Percentiles rank a stretch among this genome's conserved stretches.
Evolutionary conservation across 1,140 invertebrate genomes (phyloP).

Genomic region (Drosophila saltans): DNA sequence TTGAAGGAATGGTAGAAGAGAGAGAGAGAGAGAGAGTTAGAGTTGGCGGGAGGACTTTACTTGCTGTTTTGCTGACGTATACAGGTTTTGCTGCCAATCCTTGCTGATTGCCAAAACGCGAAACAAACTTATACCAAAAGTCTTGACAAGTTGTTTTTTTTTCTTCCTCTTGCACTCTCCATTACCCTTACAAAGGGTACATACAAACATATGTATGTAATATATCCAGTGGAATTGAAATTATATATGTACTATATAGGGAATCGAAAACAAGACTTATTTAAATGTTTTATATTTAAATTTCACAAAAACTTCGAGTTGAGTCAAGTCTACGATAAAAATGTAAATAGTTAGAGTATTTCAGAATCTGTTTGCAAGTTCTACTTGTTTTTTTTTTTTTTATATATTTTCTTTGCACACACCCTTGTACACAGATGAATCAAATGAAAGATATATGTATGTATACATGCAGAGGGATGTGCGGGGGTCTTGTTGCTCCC

Average conservation of each 20-base stretch:
- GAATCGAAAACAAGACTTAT: no score
- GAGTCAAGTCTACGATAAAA: no score
- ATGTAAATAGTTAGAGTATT: no score
- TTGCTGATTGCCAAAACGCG: slow-evolving; percentile 58
- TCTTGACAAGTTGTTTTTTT: slow-evolving; percentile 48
- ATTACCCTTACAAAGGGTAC: no score
- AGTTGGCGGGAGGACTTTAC: background rate
- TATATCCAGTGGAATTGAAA: no score
- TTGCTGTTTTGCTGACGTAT: slow-evolving; percentile 59
- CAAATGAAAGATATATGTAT: background rate
- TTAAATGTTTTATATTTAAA: no score
- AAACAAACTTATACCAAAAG: slow-evolving; percentile 53
- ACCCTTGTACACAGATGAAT: background rate
- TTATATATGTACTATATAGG: no score
- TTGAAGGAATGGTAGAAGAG: background rate
- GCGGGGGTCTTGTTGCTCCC: slow-evolving; percentile 67
- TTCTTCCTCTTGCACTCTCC: background rate
- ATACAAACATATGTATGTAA: no score
- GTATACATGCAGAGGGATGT: background rate
- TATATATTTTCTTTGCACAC: background rate
- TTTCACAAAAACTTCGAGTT: no score
- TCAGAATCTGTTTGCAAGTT: no score
- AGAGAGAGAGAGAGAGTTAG: background rate
- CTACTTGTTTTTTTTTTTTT: no score
- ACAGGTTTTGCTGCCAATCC: slow-evolving; percentile 46